A percentile compares a stretch with the other conserved stretches of the same genome.
phyloP scores from a whole-genome alignment of 2,113 vertebrate genomes.

The Tauraco erythrolophus region DNA sequence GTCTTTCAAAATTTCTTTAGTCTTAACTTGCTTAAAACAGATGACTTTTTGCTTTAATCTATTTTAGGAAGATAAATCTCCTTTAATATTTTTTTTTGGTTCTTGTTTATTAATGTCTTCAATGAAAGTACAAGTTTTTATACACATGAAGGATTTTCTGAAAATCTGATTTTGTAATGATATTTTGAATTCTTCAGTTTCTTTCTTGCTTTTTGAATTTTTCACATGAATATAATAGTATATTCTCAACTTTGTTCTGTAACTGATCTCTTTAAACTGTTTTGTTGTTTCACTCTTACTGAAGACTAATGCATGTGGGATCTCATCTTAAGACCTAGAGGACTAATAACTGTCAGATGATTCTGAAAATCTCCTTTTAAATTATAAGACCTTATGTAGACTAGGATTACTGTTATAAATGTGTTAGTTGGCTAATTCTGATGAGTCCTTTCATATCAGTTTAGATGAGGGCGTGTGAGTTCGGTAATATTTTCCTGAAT shows the following conservation, averaged over 20 bases:
- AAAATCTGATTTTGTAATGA: background rate
- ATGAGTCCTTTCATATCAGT: background rate
- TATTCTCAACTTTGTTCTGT: background rate
- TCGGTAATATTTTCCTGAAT: background rate
- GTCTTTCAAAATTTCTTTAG: background rate
- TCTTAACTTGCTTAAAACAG: background rate
- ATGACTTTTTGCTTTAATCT: background rate
- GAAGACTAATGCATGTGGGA: background rate
- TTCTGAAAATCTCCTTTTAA: slow-evolving; percentile 17
- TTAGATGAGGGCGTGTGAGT: background rate
- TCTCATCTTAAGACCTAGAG: background rate
- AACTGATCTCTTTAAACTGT: background rate
- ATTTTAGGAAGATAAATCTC: background rate
- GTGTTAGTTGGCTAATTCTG: background rate
- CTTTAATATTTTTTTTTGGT: background rate
- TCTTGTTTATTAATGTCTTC: background rate
- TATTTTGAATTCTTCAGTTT: background rate
- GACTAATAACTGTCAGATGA: background rate
- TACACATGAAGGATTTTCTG: background rate
- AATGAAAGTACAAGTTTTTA: background rate
- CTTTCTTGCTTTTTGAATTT: background rate
- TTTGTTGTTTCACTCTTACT: background rate
- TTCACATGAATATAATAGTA: background rate
- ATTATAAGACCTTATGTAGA: background rate
- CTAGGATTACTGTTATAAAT: background rate